Base-by-base conservation (phyloP, 2,113 vertebrate species). In the Actenoides hombroni region DNA sequence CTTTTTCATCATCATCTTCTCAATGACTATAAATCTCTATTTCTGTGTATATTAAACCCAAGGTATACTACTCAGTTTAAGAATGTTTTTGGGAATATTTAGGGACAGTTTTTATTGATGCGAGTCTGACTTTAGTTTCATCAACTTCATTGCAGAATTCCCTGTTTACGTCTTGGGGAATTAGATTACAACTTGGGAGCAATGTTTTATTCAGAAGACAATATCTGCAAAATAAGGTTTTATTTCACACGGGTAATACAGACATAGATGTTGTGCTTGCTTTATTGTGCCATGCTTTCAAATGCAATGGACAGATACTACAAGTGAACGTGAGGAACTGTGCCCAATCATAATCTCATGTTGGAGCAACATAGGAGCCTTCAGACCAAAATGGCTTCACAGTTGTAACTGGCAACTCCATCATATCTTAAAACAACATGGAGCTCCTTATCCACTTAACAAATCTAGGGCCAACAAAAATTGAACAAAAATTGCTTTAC, bases 81-180 rank as follows among this genome's bases (percentile, higher is more conserved):
- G 40, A 71, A 83, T 61, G 65, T 91, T 94, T 94, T 25, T 78
- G 59, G 76, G 68, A 86, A 87, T 44, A 74, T 68, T 88, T 60
- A 88, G 53, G 76, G 64, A 88, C 61, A 71, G 53, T 42, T 97
- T 81, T 93, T 88, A 93, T 59, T 57, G 88, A 71, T 92, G 42
- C 3, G 3, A 93, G 68, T 33, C 60, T 92, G 56, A 48, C 39
- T 94, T 87, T 1, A 90, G 40, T 65, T 96, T 92, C 67, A 87
- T 57, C 71, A 87, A 18, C 48, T 75, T 67, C n/a, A 25, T 13
- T 46, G 75, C 57, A 90, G 75, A 82, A 87, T 73, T 92, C 65
- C 68, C 67, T 19, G 40, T 82, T 82, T 92, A 83, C 59, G 59
- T 80, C 54, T 48, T 39, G 49, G 67, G 67, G 40, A 67, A 92